Evolutionary conservation across 2,888 invertebrate species (phyloP).

Genomic region (Anarsia innoxiella): DNA sequence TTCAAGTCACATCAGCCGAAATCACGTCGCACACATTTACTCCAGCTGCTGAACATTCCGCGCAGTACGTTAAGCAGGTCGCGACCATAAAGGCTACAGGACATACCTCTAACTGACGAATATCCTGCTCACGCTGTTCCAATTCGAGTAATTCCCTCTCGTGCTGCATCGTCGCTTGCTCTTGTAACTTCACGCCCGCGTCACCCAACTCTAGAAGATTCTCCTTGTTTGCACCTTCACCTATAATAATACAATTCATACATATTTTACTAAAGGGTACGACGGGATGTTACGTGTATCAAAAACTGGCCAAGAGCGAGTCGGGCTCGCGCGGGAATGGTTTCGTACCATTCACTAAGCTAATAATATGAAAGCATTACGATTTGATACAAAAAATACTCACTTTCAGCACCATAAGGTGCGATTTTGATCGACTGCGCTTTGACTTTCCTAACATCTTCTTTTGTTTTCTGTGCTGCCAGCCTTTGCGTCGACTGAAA

Average conservation of each 20-base stretch:
- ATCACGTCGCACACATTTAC: too few relatives aligned
- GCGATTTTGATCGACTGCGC: constrained; percentile 69
- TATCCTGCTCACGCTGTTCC: constrained; percentile 92
- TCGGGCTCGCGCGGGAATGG: too few relatives aligned
- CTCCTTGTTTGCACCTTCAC: constrained; percentile 33
- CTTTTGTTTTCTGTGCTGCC: constrained; percentile 93
- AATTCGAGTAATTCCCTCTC: constrained; percentile 89
- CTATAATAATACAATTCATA: too few relatives aligned
- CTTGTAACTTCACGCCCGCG: constrained; percentile 63
- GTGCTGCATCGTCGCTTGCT: constrained; percentile 87
- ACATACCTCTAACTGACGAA: constrained; percentile 91
- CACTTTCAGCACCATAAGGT: constrained; percentile 7
- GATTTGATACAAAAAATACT: background rate
- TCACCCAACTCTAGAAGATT: constrained; percentile 49
- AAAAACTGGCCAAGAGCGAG: too few relatives aligned
- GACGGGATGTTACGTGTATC: too few relatives aligned
- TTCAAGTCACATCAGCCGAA: too few relatives aligned
- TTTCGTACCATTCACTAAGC: too few relatives aligned
- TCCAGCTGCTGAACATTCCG: too few relatives aligned
- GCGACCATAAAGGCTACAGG: too few relatives aligned
- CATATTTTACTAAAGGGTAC: too few relatives aligned
- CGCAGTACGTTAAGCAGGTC: too few relatives aligned
- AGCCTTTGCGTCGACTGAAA: constrained; percentile 86
- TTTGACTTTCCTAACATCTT: constrained; percentile 86
- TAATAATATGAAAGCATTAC: too few relatives aligned